phyloP scores from a whole-genome alignment of 2,797 vertebrate genomes.

The Salmo trutta region DNA sequence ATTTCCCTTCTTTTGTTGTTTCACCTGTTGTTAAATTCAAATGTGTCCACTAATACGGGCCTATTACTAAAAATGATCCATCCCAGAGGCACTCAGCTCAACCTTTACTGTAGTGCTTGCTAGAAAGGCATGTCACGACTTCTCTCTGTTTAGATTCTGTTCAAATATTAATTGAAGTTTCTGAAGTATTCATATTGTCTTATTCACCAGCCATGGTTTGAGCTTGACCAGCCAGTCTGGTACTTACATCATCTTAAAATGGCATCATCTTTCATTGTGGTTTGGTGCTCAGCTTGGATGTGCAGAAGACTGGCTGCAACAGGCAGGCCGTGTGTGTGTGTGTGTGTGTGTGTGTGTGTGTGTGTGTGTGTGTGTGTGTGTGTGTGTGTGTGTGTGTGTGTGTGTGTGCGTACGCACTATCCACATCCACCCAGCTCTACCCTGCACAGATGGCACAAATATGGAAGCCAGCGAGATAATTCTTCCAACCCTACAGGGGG shows the following conservation, averaged over 20 bases:
- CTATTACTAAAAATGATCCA: constrained; percentile 29
- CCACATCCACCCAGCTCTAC: constrained; percentile 59
- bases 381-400: no score
- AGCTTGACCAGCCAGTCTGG: constrained; percentile 24
- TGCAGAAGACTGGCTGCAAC: constrained; percentile 13
- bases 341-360: no score
- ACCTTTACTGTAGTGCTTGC: constrained; percentile 10
- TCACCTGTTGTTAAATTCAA: constrained; percentile 38
- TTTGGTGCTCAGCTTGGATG: constrained; percentile 58
- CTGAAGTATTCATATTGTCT: constrained; percentile 12
- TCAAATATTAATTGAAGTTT: not conserved
- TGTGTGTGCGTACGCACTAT: constrained; percentile 20
- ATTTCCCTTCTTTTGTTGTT: constrained; percentile 51
- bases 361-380: no score
- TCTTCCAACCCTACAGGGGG: constrained; percentile 68
- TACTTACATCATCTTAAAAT: constrained; percentile 45
- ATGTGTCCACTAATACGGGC: constrained; percentile 40
- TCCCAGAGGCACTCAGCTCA: constrained; percentile 37
- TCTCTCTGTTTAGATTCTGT: constrained; percentile 12
- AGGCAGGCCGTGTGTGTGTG: not conserved
- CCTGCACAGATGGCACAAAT: constrained; percentile 71
- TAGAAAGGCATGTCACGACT: not conserved
- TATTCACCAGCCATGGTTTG: constrained; percentile 37
- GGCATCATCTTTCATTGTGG: constrained; percentile 57
- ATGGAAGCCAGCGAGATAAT: constrained; percentile 69